These are phyloP conservation scores for Otocyon megalotis DNA, from an alignment of 2,113 vertebrate genomes.

Conservation along the genomic window DNA sequence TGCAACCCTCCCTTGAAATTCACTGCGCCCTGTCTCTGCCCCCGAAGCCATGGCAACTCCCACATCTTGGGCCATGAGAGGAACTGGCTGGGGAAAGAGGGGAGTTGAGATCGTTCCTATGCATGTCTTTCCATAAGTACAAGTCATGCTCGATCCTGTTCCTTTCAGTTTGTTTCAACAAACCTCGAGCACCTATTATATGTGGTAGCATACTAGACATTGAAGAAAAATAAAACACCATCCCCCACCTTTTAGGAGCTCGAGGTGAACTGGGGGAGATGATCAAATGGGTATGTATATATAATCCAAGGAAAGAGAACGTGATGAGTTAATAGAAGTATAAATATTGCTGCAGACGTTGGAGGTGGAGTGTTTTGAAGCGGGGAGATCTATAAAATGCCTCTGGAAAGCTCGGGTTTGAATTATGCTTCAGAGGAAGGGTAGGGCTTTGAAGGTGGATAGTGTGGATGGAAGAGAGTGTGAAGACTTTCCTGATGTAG, in stretches of 20 bases:
- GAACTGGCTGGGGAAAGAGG: not conserved
- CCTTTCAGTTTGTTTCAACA: not conserved
- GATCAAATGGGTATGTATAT: not conserved
- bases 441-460: not conserved
- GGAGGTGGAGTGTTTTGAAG: not conserved
- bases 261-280: not conserved
- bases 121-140: not conserved
- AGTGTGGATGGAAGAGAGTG: not conserved
- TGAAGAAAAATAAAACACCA: not conserved
- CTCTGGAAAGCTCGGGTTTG: conserved; percentile 5
- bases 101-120: not conserved
- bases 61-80: not conserved
- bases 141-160: not conserved
- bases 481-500: not conserved
- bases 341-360: not conserved
- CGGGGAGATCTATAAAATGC: not conserved
- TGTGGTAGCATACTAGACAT: not conserved
- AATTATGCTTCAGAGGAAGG: not conserved
- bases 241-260: not conserved
- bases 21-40: not conserved
- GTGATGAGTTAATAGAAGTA: not conserved
- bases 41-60: not conserved
- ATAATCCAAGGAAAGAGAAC: not conserved
- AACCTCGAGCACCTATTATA: not conserved
- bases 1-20: not conserved